Base-by-base conservation (phyloP, 1,140 invertebrate species). In the Delia radicum region DNA sequence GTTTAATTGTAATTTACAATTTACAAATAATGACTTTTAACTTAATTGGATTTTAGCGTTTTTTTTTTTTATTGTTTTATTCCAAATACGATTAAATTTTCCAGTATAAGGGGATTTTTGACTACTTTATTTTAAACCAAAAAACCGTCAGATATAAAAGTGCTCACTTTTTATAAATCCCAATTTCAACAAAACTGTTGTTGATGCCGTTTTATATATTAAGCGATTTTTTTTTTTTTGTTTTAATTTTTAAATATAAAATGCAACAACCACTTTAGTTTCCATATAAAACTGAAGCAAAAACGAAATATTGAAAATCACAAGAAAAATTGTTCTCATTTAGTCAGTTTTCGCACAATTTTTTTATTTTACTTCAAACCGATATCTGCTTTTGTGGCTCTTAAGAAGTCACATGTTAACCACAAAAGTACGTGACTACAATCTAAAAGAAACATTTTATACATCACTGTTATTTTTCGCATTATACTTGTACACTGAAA, bases 331-430 rank as follows among this genome's bases (percentile, higher is more conserved):
- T 65, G 26, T 28, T 27, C 62, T 28, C 62, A 65, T 65, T 65
- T 65, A 65, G 12, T 65, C 26, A 29, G 28, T 10, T 65, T 65
- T 65, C 62, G 55, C 55, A 27, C 15, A 0, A 13, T 31, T 29
- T 65, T 65, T 15, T 29, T 65, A 29, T 27, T 42, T 10, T 42
- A 42, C 37, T 8, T 42, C 12, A 42, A 42, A 42, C 27, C 29
- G 62, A 65, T 15, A 15, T 42, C 10, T 65, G 62, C 27, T 28
- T 29, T 27, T 65, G 62, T 15, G 62, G 62, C 29, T 28, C 21
- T 65, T 65, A 65, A 65, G 62, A 65, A 65, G 62, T 65, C 62
- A 65, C 62, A 65, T 65, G 62, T 65, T 65, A 65, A 65, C 62
- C 62, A 65, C 62, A 27, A 26, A 65, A 65, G 62, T 65, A 65